A percentile compares a stretch with the other conserved stretches of the same genome.
phyloP scores from a whole-genome alignment of 2,888 invertebrate genomes.

The Lasioglossum zephyrum region DNA sequence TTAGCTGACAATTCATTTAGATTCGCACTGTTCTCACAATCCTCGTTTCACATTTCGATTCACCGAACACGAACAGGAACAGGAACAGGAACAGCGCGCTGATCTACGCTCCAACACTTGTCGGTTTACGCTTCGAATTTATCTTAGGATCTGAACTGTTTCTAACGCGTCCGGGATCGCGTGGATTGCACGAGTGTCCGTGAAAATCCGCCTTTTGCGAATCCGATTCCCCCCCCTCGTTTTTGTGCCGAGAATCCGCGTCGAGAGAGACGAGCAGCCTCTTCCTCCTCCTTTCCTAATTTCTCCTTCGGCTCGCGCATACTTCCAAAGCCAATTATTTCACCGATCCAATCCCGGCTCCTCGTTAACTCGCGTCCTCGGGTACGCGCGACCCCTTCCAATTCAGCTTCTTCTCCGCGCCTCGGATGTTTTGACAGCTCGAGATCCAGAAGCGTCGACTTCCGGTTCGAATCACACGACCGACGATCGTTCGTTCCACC shows the following conservation, averaged over 20 bases:
- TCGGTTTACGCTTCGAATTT: too few relatives aligned
- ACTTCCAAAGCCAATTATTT: conserved; percentile 34
- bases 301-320: not conserved
- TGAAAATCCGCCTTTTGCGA: not conserved
- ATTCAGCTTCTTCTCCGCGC: not conserved
- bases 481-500: conserved; percentile 13
- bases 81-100: not conserved
- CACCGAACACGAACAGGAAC: not conserved
- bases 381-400: not conserved
- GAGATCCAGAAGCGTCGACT: not conserved
- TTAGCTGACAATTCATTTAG: not conserved
- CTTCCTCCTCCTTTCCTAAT: not conserved
- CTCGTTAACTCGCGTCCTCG: not conserved
- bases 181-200: not conserved
- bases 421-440: conserved; percentile 4
- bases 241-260: not conserved
- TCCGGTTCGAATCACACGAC: not conserved
- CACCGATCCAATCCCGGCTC: conserved; percentile 2
- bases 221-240: not conserved
- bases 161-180: not conserved
- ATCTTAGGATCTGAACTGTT: not conserved
- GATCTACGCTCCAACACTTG: not conserved
- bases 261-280: not conserved
- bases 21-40: not conserved
- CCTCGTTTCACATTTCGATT: too few relatives aligned